phyloP scores from a whole-genome alignment of 2,888 invertebrate genomes.

The Drosophila limbata region DNA sequence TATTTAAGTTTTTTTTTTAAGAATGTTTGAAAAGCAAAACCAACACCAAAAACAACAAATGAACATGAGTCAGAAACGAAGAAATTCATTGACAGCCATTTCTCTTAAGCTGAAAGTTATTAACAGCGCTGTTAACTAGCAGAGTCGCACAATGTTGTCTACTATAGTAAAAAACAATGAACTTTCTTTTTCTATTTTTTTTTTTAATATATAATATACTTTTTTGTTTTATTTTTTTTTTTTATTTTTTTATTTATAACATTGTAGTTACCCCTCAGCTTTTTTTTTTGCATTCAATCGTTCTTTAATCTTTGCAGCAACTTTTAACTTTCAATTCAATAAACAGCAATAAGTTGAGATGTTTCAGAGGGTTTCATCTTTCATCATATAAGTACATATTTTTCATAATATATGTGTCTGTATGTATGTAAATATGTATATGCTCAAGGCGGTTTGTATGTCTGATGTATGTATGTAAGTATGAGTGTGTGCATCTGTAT shows the following conservation, averaged over 20 bases:
- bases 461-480: slow-evolving; percentile 12
- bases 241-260: slow-evolving; percentile 52
- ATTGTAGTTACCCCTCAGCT: slow-evolving; percentile 54
- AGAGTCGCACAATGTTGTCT: not conserved
- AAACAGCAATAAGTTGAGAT: slow-evolving; percentile 54
- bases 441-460: slow-evolving; percentile 11
- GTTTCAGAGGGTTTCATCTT: slow-evolving; percentile 25
- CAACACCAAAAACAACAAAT: slow-evolving; percentile 23
- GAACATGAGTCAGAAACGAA: not conserved
- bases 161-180: slow-evolving; percentile 16
- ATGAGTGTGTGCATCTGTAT: slow-evolving; percentile 9
- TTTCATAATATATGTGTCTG: not conserved
- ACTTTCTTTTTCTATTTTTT: slow-evolving; percentile 6
- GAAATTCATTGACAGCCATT: not conserved
- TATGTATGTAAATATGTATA: slow-evolving; percentile 17
- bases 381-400: slow-evolving; percentile 33
- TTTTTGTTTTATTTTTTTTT: slow-evolving; percentile 17
- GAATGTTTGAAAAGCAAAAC: slow-evolving; percentile 3
- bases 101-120: not conserved
- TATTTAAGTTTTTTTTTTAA: not conserved
- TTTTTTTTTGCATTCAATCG: slow-evolving; percentile 40
- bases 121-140: not conserved
- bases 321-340: slow-evolving; percentile 44
- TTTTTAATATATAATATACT: slow-evolving; percentile 40
- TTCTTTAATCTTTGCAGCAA: slow-evolving; percentile 21